These are phyloP conservation scores for Phyllopteryx taeniolatus DNA, from an alignment of 2,113 vertebrate species.

Conservation along the genomic window DNA sequence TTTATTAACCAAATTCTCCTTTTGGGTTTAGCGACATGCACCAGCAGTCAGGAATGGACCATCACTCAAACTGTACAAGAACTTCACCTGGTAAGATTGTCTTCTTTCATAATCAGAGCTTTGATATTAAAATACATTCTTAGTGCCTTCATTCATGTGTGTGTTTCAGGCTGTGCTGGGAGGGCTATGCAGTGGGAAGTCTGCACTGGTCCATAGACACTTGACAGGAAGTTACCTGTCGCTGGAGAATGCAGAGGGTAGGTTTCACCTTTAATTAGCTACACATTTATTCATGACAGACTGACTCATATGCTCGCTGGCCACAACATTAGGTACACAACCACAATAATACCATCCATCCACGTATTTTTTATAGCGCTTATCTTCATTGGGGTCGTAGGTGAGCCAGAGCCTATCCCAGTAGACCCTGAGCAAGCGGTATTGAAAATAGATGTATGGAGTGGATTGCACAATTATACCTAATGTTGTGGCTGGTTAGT, in stretches of 20 bases:
- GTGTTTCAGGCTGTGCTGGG: conserved; percentile 84
- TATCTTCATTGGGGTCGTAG: no score
- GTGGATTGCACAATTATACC: no score
- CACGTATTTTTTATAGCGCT: not conserved
- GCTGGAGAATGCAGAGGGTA: conserved; percentile 86
- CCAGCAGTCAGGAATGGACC: conserved; percentile 95
- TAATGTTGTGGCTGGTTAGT: no score
- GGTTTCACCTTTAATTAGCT: conserved; percentile 19
- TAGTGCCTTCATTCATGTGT: not conserved
- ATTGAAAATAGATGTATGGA: no score
- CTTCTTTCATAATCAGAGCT: not conserved
- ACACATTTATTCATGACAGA: not conserved
- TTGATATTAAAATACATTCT: not conserved
- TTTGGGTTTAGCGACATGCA: conserved; percentile 76
- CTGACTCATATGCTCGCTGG: not conserved
- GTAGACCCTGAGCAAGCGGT: not conserved
- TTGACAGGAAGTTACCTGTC: conserved; percentile 90
- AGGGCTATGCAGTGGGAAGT: conserved; percentile 86
- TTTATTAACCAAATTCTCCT: not conserved
- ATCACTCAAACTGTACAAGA: conserved; percentile 85
- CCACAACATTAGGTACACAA: not conserved
- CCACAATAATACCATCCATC: not conserved
- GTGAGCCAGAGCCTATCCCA: no score
- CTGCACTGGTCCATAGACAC: conserved; percentile 89
- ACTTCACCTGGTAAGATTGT: conserved; percentile 83